phyloP scores from a whole-genome alignment of 2,888 invertebrate species.

The Aquatica leii region DNA sequence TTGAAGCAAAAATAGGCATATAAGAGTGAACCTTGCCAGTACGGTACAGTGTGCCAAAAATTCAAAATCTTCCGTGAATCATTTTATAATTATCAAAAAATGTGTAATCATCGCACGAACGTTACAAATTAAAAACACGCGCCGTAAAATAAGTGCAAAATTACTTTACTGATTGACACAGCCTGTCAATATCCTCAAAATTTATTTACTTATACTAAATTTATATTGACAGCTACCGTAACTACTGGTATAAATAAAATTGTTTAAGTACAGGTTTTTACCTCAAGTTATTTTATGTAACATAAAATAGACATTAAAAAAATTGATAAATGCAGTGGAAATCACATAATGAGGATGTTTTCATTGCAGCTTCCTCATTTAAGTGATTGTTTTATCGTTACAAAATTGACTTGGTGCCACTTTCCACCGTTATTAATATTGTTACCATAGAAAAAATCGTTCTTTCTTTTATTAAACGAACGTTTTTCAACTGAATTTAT shows the following conservation, averaged over 20 bases:
- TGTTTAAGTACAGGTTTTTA: background rate
- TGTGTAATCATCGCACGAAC: too few species aligned
- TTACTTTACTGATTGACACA: too few species aligned
- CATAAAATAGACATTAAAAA: too few species aligned
- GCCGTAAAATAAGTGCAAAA: too few species aligned
- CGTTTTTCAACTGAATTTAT: too few species aligned
- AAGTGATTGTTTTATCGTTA: background rate
- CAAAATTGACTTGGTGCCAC: background rate
- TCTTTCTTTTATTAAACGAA: too few species aligned
- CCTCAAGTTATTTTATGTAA: background rate
- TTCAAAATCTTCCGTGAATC: conserved; percentile 12
- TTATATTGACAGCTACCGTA: too few species aligned
- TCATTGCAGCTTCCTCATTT: conserved; percentile 24
- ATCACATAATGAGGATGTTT: conserved; percentile 18
- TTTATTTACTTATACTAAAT: too few species aligned
- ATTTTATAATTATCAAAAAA: conserved; percentile 6
- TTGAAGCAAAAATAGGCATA: conserved; percentile 12
- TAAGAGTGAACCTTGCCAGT: conserved; percentile 4
- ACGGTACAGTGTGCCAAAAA: conserved; percentile 14
- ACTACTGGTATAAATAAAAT: background rate
- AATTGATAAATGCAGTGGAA: too few species aligned
- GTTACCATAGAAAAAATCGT: too few species aligned
- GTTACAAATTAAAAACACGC: too few species aligned
- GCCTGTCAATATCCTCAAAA: too few species aligned
- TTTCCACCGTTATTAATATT: background rate